These are phyloP conservation scores for Argentina silus DNA, from an alignment of 2,797 vertebrate genomes.

Conservation along the genomic window DNA sequence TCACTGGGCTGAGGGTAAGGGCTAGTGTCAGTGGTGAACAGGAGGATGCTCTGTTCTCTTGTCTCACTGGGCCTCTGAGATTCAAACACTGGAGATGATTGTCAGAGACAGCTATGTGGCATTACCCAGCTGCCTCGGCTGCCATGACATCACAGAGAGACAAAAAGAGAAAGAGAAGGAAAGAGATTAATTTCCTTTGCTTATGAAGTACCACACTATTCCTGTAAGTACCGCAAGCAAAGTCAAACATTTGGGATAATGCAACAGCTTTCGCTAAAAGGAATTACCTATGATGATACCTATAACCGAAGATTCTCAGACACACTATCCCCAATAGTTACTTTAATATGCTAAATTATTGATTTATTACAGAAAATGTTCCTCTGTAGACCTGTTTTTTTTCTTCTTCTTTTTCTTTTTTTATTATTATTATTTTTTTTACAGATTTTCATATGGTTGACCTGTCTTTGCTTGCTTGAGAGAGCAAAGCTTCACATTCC, in stretches of 20 bases:
- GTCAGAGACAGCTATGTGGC: conserved; percentile 53
- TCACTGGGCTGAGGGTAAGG: conserved; percentile 55
- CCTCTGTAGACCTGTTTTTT: not conserved
- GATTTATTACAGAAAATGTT: not conserved
- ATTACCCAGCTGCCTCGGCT: conserved; percentile 52
- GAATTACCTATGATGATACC: not conserved
- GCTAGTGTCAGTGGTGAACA: conserved; percentile 59
- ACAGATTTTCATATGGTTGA: conserved; percentile 25
- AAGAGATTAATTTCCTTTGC: not conserved
- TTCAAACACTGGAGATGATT: conserved; percentile 66
- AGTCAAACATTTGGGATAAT: not conserved
- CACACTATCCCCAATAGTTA: not conserved
- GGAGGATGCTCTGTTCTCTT: conserved; percentile 64
- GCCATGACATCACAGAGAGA: conserved; percentile 69
- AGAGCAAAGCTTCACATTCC: conserved; percentile 46
- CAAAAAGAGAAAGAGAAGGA: conserved; percentile 25
- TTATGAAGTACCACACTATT: not conserved
- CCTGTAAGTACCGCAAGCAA: not conserved
- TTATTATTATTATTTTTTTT: too few relatives aligned
- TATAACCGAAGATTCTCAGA: not conserved
- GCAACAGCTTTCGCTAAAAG: not conserved
- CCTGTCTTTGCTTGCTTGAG: conserved; percentile 44
- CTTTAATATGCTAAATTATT: not conserved
- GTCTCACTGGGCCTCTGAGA: conserved; percentile 56
- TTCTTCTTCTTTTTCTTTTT: not conserved